Conservation (phyloP, 2,797 vertebrate species). For the Anniella stebbinsi region DNA sequence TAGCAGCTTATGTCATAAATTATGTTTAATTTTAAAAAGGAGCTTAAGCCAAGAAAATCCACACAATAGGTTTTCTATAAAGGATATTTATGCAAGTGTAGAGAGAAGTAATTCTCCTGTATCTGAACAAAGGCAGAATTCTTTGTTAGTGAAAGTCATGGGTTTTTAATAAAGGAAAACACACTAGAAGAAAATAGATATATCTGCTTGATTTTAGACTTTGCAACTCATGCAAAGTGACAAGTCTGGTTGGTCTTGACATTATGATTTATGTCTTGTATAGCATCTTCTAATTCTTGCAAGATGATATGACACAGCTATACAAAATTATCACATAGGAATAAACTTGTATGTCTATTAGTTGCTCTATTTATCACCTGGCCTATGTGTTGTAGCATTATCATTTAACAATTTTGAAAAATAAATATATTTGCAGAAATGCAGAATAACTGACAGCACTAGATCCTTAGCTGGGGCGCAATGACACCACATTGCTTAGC, state of each 20-base stretch:
- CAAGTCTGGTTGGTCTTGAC: conserved; percentile 60
- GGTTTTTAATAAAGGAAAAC: conserved; percentile 67
- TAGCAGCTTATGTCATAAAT: neutral
- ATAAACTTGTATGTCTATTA: conserved; percentile 17
- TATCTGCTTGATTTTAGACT: conserved; percentile 27
- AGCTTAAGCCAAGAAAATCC: conserved; percentile 64
- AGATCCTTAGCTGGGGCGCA: neutral
- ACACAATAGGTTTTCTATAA: conserved; percentile 52
- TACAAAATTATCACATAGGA: conserved; percentile 65
- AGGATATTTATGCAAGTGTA: conserved; percentile 66
- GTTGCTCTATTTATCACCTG: conserved; percentile 44
- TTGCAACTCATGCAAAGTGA: conserved; percentile 47
- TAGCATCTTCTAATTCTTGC: conserved; percentile 67
- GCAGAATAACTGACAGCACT: rapidly evolving
- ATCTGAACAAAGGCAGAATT: conserved; percentile 43
- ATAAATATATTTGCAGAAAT: conserved; percentile 21
- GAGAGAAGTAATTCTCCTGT: conserved; percentile 52
- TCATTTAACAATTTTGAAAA: conserved; percentile 48
- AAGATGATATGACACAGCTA: conserved; percentile 64
- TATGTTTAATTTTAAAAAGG: conserved; percentile 51
- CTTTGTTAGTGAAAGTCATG: conserved; percentile 34
- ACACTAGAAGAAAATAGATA: conserved; percentile 25
- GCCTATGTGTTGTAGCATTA: conserved; percentile 23
- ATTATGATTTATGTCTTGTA: conserved; percentile 72
- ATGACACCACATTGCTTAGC: neutral